These are phyloP conservation scores for Phyllostomus discolor DNA, from an alignment of 2,113 vertebrate genomes.

Conservation along the genomic window DNA sequence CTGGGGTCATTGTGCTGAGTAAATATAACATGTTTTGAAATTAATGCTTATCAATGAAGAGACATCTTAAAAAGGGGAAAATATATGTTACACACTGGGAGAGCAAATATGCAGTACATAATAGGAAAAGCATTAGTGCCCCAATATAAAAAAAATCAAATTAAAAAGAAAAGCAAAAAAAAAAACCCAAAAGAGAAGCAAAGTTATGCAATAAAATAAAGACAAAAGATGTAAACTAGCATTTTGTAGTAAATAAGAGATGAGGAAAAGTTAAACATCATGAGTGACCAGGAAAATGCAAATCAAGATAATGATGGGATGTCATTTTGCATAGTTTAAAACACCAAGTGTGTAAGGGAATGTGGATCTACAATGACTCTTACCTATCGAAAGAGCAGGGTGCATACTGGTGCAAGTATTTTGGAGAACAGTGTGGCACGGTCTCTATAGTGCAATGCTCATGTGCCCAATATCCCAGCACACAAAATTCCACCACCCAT, in stretches of 20 bases:
- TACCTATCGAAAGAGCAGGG: neutral
- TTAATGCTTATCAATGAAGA: neutral
- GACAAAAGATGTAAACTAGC: neutral
- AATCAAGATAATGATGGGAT: neutral
- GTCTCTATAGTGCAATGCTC: neutral
- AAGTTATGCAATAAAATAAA: neutral
- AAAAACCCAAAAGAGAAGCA: neutral
- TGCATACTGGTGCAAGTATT: no score
- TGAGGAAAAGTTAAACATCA: neutral
- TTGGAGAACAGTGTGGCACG: neutral
- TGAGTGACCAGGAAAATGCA: neutral
- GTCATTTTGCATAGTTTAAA: neutral
- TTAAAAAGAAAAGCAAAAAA: neutral
- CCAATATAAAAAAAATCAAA: neutral
- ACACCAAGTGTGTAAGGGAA: neutral
- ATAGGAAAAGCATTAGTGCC: neutral
- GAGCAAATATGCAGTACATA: neutral
- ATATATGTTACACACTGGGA: neutral
- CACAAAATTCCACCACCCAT: rapidly evolving
- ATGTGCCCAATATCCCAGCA: neutral
- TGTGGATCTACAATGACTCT: neutral
- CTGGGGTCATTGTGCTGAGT: neutral
- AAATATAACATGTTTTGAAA: neutral
- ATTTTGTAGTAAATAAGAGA: neutral
- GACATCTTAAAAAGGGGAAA: neutral